Conservation (phyloP, 2,113 vertebrate genomes). For the Syngnathus typhle region DNA sequence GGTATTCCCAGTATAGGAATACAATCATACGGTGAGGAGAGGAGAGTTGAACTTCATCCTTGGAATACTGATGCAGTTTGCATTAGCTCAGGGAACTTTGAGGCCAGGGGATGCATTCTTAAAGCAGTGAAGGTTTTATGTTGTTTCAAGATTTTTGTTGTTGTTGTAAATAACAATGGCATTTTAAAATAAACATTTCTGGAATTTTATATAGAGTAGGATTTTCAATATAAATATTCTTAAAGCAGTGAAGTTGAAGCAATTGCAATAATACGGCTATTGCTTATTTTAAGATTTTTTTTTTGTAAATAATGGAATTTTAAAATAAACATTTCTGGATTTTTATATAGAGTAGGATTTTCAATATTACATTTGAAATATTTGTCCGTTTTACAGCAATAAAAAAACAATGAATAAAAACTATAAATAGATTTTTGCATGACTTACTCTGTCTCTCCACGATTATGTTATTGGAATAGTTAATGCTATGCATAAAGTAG, state of each 20-base stretch:
- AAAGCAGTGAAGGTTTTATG: slow-evolving; percentile 5
- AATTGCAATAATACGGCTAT: background rate
- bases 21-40: slow-evolving; percentile 43
- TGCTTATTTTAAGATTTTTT: background rate
- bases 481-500: slow-evolving; percentile 27
- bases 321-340: no score
- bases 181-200: no score
- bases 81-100: slow-evolving; percentile 23
- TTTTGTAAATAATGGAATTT: no score
- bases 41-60: slow-evolving; percentile 7
- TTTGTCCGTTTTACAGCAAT: background rate
- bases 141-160: no score
- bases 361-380: no score
- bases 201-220: no score
- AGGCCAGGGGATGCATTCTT: slow-evolving; percentile 41
- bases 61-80: slow-evolving; percentile 58
- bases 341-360: no score
- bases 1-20: slow-evolving; percentile 51
- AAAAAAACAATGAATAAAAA: slow-evolving; percentile 15
- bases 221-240: no score
- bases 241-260: background rate
- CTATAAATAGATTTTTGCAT: background rate
- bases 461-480: background rate
- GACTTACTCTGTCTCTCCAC: background rate
- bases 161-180: no score